Conservation (phyloP, 2,113 vertebrate species). For the Bufo bufo region DNA sequence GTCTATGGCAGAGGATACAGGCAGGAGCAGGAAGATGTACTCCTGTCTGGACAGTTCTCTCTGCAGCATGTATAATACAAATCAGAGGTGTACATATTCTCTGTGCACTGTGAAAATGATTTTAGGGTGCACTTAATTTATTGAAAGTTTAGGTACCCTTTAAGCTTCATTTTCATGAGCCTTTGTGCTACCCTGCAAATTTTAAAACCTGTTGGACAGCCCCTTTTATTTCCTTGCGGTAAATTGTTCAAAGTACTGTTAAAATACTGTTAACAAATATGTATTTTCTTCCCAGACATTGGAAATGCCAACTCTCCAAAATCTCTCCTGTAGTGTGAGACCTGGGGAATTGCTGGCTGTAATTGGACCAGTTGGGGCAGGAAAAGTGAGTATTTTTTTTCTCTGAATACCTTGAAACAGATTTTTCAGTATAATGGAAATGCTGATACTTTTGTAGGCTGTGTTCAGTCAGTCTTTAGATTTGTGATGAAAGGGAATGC, state of each 20-base stretch:
- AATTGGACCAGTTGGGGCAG: slow-evolving; percentile 92
- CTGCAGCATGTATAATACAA: too few relatives aligned
- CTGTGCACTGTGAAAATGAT: too few relatives aligned
- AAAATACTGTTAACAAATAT: not conserved
- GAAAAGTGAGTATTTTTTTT: slow-evolving; percentile 81
- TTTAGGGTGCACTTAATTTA: too few relatives aligned
- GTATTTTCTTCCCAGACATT: slow-evolving; percentile 68
- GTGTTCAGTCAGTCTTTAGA: slow-evolving; percentile 18
- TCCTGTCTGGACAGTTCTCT: too few relatives aligned
- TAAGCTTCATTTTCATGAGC: too few relatives aligned
- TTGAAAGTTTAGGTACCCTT: too few relatives aligned
- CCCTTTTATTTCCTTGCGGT: not conserved
- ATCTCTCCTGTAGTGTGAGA: slow-evolving; percentile 81
- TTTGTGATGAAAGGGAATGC: slow-evolving; percentile 20
- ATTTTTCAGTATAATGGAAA: slow-evolving; percentile 37
- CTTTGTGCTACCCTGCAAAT: too few relatives aligned
- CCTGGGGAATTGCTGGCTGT: slow-evolving; percentile 85
- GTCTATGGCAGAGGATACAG: too few relatives aligned
- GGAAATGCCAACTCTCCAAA: slow-evolving; percentile 83
- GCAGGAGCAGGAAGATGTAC: too few relatives aligned
- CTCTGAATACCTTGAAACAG: not conserved
- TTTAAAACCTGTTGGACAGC: too few relatives aligned
- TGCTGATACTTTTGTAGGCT: slow-evolving; percentile 42
- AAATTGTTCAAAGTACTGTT: not conserved
- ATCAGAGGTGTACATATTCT: too few relatives aligned